Evolutionary conservation across 2,888 invertebrate genomes (phyloP).

Genomic region (Drosophila mettleri): DNA sequence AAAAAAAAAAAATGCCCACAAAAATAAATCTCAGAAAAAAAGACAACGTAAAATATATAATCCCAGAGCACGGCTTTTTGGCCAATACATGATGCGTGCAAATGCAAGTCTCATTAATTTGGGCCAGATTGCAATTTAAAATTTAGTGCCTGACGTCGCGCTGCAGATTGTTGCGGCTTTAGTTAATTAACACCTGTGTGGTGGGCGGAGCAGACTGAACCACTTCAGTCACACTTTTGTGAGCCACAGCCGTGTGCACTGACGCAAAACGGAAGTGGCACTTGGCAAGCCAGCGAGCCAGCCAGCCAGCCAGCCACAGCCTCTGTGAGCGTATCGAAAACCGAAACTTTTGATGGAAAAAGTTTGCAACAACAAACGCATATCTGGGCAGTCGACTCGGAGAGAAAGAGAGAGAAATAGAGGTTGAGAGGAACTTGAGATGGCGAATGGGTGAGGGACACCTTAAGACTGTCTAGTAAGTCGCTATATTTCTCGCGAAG

Average conservation of each 20-base stretch:
- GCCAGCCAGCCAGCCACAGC: conserved; percentile 14
- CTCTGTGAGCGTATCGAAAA: conserved; percentile 72
- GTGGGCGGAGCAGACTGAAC: conserved; percentile 3
- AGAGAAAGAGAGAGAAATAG: neutral
- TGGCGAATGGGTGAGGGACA: neutral
- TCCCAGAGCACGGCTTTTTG: conserved; percentile 22
- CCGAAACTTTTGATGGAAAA: conserved; percentile 82
- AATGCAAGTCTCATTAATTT: conserved; percentile 76
- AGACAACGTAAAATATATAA: conserved; percentile 14
- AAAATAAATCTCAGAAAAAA: conserved; percentile 5
- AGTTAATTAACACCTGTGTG: conserved; percentile 75
- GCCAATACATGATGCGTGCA: conserved; percentile 41
- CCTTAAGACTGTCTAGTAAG: conserved; percentile 65
- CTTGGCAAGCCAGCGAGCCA: conserved; percentile 52
- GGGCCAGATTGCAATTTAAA: conserved; percentile 69
- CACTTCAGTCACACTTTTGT: conserved; percentile 76
- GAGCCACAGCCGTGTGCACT: conserved; percentile 66
- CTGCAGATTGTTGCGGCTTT: conserved; percentile 32
- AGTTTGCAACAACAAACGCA: conserved; percentile 79
- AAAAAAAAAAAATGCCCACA: neutral
- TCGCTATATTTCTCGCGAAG: conserved; percentile 68
- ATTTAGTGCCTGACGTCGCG: conserved; percentile 52
- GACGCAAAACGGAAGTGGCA: conserved; percentile 78
- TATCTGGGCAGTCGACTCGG: conserved; percentile 42
- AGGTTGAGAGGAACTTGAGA: neutral